phyloP scores from a whole-genome alignment of 1,140 invertebrate species.

The Brevipalpus yothersi region DNA sequence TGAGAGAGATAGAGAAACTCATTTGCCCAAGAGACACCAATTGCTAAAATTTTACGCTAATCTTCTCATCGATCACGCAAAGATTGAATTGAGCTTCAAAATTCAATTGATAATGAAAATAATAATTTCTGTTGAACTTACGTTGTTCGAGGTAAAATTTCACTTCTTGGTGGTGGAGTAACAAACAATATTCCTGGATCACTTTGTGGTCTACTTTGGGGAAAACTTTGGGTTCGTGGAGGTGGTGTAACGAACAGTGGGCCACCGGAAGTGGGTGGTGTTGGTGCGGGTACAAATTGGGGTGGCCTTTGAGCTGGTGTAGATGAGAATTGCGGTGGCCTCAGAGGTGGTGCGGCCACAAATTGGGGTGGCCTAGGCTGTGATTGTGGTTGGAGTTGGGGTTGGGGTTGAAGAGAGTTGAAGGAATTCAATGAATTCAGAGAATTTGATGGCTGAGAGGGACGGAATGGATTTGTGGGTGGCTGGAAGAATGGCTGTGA shows the following conservation, averaged over 20 bases:
- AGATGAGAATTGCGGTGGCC: background rate
- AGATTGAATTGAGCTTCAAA: too few relatives aligned
- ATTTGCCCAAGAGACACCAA: too few relatives aligned
- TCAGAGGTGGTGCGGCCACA: background rate
- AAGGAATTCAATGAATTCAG: background rate
- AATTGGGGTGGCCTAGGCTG: background rate
- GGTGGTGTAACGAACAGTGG: background rate
- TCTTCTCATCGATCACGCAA: too few relatives aligned
- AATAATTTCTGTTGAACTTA: too few relatives aligned
- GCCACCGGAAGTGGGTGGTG: background rate
- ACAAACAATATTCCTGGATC: background rate
- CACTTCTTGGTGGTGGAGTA: background rate
- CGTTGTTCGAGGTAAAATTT: too few relatives aligned
- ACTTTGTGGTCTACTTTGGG: background rate
- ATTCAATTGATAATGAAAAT: too few relatives aligned
- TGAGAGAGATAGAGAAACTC: too few relatives aligned
- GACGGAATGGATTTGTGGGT: background rate
- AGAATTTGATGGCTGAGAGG: background rate
- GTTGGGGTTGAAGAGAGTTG: background rate
- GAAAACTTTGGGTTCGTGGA: background rate
- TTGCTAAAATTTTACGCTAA: too few relatives aligned
- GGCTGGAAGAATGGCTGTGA: background rate
- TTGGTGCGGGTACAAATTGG: background rate
- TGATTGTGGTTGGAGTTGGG: background rate
- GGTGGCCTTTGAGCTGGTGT: background rate